A percentile compares a stretch with the other conserved stretches of the same genome.
These are phyloP conservation scores for Apis florea DNA, from an alignment of 1,140 invertebrate species.

Conservation along the genomic window DNA sequence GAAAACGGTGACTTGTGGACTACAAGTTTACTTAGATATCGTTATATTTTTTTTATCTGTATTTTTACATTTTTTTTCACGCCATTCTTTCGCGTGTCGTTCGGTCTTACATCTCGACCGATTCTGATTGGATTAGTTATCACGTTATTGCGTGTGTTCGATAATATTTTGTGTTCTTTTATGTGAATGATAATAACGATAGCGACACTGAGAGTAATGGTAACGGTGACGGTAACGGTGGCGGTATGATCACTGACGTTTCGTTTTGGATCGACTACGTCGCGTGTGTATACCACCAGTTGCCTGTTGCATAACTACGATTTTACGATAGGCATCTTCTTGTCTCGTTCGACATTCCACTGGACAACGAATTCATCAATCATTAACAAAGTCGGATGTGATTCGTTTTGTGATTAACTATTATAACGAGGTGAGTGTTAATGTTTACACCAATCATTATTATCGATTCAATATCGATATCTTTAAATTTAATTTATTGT, in stretches of 20 bases:
- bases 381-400: neutral
- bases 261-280: conserved; percentile 57
- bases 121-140: neutral
- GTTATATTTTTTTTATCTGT: conserved; percentile 13
- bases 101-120: neutral
- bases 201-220: neutral
- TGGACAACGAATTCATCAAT: neutral
- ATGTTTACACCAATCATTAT: neutral
- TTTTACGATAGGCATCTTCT: conserved; percentile 56
- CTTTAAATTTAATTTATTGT: neutral
- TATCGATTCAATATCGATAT: neutral
- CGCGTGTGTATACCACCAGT: conserved; percentile 74
- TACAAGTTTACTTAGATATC: conserved; percentile 38
- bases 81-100: neutral
- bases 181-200: conserved; percentile 10
- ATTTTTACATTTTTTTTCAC: conserved; percentile 3
- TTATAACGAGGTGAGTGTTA: conserved; percentile 1
- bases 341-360: conserved; percentile 12
- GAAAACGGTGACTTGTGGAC: conserved; percentile 50
- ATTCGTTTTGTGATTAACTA: neutral
- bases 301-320: conserved; percentile 75
- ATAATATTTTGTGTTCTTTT: neutral
- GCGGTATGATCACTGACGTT: conserved; percentile 42
- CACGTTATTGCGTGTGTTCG: neutral
- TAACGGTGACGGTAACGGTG: neutral